A percentile compares a stretch with the other conserved stretches of the same genome.
Evolutionary conservation across 2,113 vertebrate species (phyloP).

Genomic region (Turnix velox): DNA sequence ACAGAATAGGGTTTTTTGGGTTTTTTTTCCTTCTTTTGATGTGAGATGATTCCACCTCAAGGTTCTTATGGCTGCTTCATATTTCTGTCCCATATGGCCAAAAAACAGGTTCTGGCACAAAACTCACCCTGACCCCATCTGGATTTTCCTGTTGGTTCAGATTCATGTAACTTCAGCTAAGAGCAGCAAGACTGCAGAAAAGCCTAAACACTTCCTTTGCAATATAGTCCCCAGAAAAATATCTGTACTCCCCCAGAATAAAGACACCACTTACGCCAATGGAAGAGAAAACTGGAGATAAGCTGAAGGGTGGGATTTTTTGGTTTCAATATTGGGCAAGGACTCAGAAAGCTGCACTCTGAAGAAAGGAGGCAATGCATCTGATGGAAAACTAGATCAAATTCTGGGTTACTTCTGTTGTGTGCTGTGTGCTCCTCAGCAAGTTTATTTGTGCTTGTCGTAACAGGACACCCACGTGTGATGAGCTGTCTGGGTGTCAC

Average conservation of each 20-base stretch:
- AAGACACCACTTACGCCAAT: neutral
- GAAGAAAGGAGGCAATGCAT: neutral
- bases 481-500: neutral
- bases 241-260: neutral
- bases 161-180: neutral
- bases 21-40: neutral
- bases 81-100: neutral
- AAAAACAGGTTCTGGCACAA: neutral
- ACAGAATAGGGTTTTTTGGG: neutral
- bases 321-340: neutral
- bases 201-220: neutral
- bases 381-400: neutral
- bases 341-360: neutral
- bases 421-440: neutral
- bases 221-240: neutral
- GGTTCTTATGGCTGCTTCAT: neutral
- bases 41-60: neutral
- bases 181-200: neutral
- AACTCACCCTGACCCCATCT: neutral
- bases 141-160: slow-evolving; percentile 17
- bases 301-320: neutral
- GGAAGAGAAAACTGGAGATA: neutral
- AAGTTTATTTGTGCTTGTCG: neutral
- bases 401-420: neutral
- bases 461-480: neutral